Conservation (phyloP, 2,888 invertebrate genomes). For the Campoplex nolae region DNA sequence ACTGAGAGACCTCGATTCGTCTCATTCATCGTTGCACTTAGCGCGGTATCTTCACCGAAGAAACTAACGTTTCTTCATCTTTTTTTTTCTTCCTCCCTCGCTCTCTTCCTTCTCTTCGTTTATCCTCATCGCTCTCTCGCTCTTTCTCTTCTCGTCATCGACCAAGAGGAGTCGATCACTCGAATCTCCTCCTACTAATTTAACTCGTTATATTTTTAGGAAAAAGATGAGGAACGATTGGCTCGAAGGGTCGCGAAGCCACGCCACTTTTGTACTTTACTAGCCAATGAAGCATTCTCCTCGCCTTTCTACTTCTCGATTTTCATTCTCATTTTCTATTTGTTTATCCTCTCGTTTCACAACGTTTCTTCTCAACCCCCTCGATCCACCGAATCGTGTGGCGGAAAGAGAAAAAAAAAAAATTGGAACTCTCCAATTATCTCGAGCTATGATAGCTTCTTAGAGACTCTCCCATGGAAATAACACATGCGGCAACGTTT, state of each 20-base stretch:
- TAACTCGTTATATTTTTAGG: slow-evolving; percentile 79
- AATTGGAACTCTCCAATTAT: slow-evolving; percentile 33
- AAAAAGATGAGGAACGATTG: slow-evolving; percentile 74
- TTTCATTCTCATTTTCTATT: background rate
- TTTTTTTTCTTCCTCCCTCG: slow-evolving; percentile 13
- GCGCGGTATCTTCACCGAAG: slow-evolving; percentile 17
- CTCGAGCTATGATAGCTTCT: slow-evolving; percentile 32
- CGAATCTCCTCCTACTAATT: slow-evolving; percentile 80
- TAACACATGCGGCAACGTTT: slow-evolving; percentile 45
- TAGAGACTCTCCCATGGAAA: slow-evolving; percentile 16
- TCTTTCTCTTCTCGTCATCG: slow-evolving; percentile 39
- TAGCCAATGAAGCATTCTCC: slow-evolving; percentile 74
- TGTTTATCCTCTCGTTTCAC: background rate
- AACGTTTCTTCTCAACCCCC: slow-evolving; percentile 19
- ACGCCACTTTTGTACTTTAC: slow-evolving; percentile 75
- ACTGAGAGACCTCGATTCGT: slow-evolving; percentile 69
- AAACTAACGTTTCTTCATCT: slow-evolving; percentile 35
- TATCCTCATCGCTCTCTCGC: slow-evolving; percentile 27
- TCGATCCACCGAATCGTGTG: background rate
- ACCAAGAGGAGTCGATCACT: slow-evolving; percentile 45
- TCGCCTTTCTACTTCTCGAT: slow-evolving; percentile 33
- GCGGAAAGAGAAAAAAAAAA: background rate
- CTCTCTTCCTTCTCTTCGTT: slow-evolving; percentile 21
- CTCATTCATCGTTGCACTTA: slow-evolving; percentile 30
- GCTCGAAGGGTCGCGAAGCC: slow-evolving; percentile 75